Evolutionary conservation across 2,113 vertebrate species (phyloP).

Genomic region (Lichenostomus cassidix): DNA sequence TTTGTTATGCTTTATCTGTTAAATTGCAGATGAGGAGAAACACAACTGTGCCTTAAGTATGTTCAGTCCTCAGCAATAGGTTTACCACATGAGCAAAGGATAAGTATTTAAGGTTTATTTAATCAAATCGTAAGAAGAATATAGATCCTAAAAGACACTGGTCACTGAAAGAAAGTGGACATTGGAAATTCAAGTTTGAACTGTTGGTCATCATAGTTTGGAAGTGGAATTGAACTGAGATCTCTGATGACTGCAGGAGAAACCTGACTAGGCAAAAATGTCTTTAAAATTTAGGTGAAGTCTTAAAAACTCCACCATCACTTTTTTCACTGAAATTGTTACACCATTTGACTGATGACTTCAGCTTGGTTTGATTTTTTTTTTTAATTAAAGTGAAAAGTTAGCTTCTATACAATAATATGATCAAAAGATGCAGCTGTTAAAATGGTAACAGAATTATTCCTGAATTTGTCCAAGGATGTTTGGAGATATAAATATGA

Average conservation of each 20-base stretch:
- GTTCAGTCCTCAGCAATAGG: background rate
- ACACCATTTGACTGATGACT: background rate
- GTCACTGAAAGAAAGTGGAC: background rate
- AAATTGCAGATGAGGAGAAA: background rate
- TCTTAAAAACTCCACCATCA: background rate
- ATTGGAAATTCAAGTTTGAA: background rate
- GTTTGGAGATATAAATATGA: background rate
- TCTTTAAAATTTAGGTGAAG: background rate
- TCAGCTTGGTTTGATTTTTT: background rate
- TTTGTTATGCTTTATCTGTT: no score
- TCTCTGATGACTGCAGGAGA: background rate
- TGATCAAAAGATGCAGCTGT: background rate
- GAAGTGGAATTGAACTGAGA: background rate
- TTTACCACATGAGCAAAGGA: background rate
- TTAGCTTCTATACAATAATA: background rate
- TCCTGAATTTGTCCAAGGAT: background rate
- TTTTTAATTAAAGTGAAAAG: background rate
- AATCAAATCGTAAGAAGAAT: background rate
- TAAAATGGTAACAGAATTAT: background rate
- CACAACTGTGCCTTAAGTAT: background rate
- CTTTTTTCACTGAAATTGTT: background rate
- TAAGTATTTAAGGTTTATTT: background rate
- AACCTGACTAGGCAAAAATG: background rate
- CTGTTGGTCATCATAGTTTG: fast-evolving
- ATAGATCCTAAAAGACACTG: background rate